Conservation (phyloP, 2,797 vertebrate genomes). For the Falco peregrinus region DNA sequence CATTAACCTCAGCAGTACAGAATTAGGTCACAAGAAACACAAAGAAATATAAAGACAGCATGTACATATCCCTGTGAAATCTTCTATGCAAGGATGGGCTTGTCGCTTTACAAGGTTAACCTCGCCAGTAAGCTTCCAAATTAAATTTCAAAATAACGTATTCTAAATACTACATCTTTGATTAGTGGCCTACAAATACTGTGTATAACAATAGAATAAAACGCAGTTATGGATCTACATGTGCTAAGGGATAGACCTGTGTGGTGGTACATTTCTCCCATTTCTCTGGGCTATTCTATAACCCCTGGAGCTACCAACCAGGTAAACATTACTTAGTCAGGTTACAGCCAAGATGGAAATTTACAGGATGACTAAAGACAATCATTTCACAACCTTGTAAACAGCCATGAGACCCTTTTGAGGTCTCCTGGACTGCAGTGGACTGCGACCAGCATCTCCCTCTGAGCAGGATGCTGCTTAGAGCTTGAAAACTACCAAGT, state of each 20-base stretch:
- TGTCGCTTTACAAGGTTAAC: neutral
- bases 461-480: too few species aligned
- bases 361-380: too few species aligned
- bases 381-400: too few species aligned
- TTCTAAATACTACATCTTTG: neutral
- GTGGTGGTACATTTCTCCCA: too few species aligned
- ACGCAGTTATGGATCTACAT: neutral
- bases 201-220: neutral
- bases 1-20: neutral
- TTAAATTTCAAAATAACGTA: neutral
- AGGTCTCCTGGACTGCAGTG: too few species aligned
- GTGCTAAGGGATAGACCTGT: neutral
- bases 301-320: too few species aligned
- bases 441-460: too few species aligned
- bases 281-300: too few species aligned
- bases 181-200: neutral
- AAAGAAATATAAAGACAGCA: neutral
- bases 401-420: too few species aligned
- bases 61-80: neutral
- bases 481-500: too few species aligned
- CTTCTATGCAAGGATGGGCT: neutral
- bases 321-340: too few species aligned
- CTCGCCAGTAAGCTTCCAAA: neutral
- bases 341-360: too few species aligned
- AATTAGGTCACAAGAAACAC: neutral